phyloP scores from a whole-genome alignment of 2,113 vertebrate genomes.

The Euleptes europaea region DNA sequence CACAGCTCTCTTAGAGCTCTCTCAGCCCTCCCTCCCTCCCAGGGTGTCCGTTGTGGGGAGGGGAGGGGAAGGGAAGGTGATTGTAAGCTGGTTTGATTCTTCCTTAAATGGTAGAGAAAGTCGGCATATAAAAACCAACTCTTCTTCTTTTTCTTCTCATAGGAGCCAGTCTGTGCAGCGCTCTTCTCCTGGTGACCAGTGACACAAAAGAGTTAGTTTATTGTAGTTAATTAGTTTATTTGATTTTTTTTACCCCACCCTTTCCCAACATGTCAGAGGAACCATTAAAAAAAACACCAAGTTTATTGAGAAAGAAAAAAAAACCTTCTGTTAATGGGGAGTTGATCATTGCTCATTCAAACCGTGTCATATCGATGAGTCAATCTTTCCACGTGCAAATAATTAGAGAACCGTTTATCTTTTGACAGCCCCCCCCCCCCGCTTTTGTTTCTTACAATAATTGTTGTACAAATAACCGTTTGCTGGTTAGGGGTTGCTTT shows the following conservation, averaged over 20 bases:
- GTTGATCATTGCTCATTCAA: conserved; percentile 66
- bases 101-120: no score
- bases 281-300: conserved; percentile 15
- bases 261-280: no score
- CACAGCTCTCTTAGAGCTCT: no score
- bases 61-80: no score
- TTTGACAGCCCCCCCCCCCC: conserved; percentile 63
- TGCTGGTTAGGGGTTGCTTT: conserved; percentile 66
- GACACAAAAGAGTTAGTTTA: background rate
- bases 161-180: conserved; percentile 35
- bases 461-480: conserved; percentile 74
- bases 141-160: no score
- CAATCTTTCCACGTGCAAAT: conserved; percentile 55
- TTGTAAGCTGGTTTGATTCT: no score
- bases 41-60: no score
- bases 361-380: conserved; percentile 67
- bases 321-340: conserved; percentile 41
- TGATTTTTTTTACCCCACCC: no score
- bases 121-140: no score
- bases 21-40: no score
- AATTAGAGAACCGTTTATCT: conserved; percentile 39
- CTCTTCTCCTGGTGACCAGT: conserved; percentile 50
- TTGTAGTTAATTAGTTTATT: no score
- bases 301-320: conserved; percentile 45
- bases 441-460: conserved; percentile 70